Percentiles rank a stretch among this genome's conserved stretches.
Evolutionary conservation across 2,113 vertebrate species (phyloP).

Genomic region (Pyxicephalus adspersus): DNA sequence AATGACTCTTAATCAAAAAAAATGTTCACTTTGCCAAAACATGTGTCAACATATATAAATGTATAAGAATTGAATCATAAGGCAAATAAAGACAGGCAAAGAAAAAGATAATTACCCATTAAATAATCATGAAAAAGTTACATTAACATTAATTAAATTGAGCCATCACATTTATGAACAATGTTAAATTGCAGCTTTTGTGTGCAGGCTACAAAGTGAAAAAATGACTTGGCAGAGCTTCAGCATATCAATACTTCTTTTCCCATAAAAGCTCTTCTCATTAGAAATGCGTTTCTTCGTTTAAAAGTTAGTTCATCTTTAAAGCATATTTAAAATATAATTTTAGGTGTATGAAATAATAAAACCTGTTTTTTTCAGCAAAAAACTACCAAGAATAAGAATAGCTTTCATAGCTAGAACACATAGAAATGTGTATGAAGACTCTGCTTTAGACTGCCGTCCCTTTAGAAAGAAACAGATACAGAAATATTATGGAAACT

Average conservation of each 20-base stretch:
- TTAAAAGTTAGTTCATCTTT: slow-evolving; percentile 30
- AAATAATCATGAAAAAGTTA: slow-evolving; percentile 45
- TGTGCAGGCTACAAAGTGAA: slow-evolving; percentile 22
- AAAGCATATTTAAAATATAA: slow-evolving; percentile 36
- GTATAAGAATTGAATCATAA: slow-evolving; percentile 3
- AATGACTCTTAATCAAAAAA: too few species aligned
- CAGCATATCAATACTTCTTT: slow-evolving; percentile 23
- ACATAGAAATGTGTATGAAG: neutral
- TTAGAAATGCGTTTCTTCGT: neutral
- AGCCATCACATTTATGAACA: slow-evolving; percentile 30
- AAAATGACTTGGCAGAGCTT: slow-evolving; percentile 19
- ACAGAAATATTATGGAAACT: neutral
- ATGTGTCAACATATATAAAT: neutral
- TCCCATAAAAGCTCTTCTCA: neutral
- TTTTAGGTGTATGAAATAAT: slow-evolving; percentile 20
- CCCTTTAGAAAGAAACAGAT: neutral
- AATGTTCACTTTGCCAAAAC: slow-evolving; percentile 4
- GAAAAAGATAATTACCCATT: slow-evolving; percentile 30
- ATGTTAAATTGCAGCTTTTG: slow-evolving; percentile 38
- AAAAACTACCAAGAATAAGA: slow-evolving; percentile 16
- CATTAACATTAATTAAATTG: slow-evolving; percentile 38
- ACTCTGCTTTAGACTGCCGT: neutral
- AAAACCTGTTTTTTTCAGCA: slow-evolving; percentile 21
- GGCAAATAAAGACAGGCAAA: slow-evolving; percentile 1
- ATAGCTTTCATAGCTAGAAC: neutral